Evolutionary conservation across 2,797 vertebrate species (phyloP).

Genomic region (Sebastes cheni): DNA sequence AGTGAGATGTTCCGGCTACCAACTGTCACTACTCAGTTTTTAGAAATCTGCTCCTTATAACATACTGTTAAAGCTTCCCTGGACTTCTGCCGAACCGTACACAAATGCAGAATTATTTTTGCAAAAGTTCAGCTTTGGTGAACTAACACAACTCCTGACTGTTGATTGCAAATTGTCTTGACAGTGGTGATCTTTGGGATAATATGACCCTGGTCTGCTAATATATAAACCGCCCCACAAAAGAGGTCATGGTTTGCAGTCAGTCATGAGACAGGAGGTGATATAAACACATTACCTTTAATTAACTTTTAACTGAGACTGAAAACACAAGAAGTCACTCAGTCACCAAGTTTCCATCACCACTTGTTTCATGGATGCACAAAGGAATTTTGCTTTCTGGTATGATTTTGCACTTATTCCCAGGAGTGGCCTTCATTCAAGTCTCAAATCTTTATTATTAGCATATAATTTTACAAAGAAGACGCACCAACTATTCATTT

Average conservation of each 20-base stretch:
- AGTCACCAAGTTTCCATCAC: neutral
- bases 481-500: neutral
- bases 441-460: neutral
- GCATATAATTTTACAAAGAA: neutral
- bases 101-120: neutral
- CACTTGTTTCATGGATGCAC: neutral
- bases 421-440: neutral
- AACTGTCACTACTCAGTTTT: neutral
- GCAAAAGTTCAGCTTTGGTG: neutral
- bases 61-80: neutral
- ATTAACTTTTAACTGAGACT: neutral
- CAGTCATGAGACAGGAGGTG: neutral
- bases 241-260: neutral
- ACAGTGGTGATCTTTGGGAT: neutral
- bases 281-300: neutral
- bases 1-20: neutral
- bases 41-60: neutral
- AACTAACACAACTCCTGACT: neutral
- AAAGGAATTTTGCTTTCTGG: neutral
- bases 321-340: neutral
- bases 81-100: neutral
- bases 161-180: neutral
- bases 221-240: neutral
- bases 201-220: neutral
- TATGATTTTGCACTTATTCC: neutral